Percentiles rank a stretch among this genome's conserved stretches.
Evolutionary conservation across 2,888 invertebrate genomes (phyloP).

Genomic region (Cerastoderma edule): DNA sequence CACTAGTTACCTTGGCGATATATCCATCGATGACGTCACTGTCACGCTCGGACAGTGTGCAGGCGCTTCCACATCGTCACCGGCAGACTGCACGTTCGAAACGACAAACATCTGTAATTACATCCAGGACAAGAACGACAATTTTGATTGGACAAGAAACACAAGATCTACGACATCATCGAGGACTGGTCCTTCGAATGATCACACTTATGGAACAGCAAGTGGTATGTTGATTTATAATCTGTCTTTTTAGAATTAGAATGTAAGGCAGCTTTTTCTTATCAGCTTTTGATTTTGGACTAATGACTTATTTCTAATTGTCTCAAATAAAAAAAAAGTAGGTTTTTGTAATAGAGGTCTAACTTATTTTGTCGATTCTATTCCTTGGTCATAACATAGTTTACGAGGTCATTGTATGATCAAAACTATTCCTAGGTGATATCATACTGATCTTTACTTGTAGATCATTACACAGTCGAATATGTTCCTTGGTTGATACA

Average conservation of each 20-base stretch:
- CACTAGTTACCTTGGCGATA: constrained; percentile 71
- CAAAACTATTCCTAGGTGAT: too few relatives aligned
- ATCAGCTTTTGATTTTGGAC: too few relatives aligned
- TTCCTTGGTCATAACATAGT: too few relatives aligned
- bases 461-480: too few relatives aligned
- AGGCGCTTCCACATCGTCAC: constrained; percentile 28
- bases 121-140: constrained; percentile 69
- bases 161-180: constrained; percentile 57
- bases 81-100: constrained; percentile 77
- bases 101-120: constrained; percentile 71
- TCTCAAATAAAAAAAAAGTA: too few relatives aligned
- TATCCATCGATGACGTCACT: constrained; percentile 74
- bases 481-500: too few relatives aligned
- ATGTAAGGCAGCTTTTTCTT: background rate
- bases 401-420: too few relatives aligned
- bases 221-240: constrained; percentile 20
- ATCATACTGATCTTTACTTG: too few relatives aligned
- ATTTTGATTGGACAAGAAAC: constrained; percentile 74
- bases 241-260: background rate
- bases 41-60: constrained; percentile 67
- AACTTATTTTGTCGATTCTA: too few relatives aligned
- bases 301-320: too few relatives aligned
- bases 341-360: too few relatives aligned
- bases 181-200: constrained; percentile 74
- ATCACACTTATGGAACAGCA: constrained; percentile 77